Conservation (phyloP, 2,113 vertebrate species). For the Cyphomyrus plagiostoma region DNA sequence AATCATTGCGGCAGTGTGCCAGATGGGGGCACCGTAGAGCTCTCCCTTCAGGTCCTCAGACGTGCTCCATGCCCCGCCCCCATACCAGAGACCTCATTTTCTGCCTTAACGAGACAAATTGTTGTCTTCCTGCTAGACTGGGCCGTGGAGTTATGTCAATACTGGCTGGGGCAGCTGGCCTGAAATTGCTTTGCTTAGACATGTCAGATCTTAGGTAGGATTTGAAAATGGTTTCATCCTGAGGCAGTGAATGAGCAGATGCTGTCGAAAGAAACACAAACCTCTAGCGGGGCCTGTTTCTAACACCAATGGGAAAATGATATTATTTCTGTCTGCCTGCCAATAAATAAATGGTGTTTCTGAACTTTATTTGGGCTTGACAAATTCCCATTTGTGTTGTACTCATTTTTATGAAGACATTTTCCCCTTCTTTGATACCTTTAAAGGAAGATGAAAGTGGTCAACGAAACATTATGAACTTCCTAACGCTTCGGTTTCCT, state of each 20-base stretch:
- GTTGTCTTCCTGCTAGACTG: conserved; percentile 59
- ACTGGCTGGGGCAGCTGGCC: conserved; percentile 57
- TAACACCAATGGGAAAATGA: background rate
- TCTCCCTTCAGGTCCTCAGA: background rate
- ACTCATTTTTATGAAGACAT: background rate
- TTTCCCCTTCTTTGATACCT: background rate
- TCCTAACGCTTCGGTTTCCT: background rate
- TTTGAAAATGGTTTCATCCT: conserved; percentile 44
- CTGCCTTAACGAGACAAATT: conserved; percentile 59
- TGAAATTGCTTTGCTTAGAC: conserved; percentile 67
- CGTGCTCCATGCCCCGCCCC: background rate
- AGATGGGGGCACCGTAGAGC: background rate
- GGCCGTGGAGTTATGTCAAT: conserved; percentile 37
- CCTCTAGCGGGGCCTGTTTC: background rate
- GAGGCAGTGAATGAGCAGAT: conserved; percentile 34
- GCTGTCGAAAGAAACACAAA: conserved; percentile 25
- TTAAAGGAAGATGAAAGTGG: background rate
- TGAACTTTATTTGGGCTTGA: background rate
- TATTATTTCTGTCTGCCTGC: background rate
- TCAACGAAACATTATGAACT: background rate
- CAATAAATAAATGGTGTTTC: background rate
- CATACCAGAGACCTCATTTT: conserved; percentile 43
- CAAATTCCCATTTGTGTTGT: background rate
- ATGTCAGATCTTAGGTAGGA: conserved; percentile 56
- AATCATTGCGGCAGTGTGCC: background rate